Percentiles rank a stretch among this genome's conserved stretches.
Evolutionary conservation across 2,113 vertebrate species (phyloP).

Genomic region (Peromyscus californicus): DNA sequence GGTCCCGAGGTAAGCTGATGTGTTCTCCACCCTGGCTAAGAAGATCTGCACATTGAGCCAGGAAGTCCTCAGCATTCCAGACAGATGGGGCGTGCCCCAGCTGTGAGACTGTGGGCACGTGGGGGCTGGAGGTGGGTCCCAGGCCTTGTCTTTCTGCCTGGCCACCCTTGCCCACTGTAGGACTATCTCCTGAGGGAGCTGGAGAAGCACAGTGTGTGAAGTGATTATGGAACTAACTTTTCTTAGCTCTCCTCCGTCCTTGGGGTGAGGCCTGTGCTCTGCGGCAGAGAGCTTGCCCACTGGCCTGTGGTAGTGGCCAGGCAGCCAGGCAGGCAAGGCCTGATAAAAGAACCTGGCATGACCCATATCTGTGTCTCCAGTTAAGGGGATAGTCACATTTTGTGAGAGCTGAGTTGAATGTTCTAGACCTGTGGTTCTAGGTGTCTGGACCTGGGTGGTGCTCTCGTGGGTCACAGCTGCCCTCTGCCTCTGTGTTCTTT

Average conservation of each 20-base stretch:
- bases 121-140: rapidly evolving
- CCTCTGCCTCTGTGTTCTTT: not conserved
- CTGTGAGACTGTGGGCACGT: not conserved
- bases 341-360: not conserved
- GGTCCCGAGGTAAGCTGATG: slow-evolving; percentile 93
- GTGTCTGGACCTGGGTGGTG: not conserved
- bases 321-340: not conserved
- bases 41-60: not conserved
- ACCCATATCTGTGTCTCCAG: rapidly evolving
- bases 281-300: not conserved
- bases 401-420: not conserved
- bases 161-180: rapidly evolving
- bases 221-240: rapidly evolving
- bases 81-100: not conserved
- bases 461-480: not conserved
- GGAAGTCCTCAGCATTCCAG: rapidly evolving
- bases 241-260: not conserved
- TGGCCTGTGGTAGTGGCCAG: not conserved
- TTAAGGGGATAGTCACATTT: not conserved
- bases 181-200: not conserved
- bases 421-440: not conserved
- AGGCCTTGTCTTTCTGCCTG: not conserved
- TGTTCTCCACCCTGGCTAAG: not conserved
- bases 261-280: no score
- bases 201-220: not conserved